Evolutionary conservation across 2,888 invertebrate species (phyloP).

Genomic region (Anodontia alba): DNA sequence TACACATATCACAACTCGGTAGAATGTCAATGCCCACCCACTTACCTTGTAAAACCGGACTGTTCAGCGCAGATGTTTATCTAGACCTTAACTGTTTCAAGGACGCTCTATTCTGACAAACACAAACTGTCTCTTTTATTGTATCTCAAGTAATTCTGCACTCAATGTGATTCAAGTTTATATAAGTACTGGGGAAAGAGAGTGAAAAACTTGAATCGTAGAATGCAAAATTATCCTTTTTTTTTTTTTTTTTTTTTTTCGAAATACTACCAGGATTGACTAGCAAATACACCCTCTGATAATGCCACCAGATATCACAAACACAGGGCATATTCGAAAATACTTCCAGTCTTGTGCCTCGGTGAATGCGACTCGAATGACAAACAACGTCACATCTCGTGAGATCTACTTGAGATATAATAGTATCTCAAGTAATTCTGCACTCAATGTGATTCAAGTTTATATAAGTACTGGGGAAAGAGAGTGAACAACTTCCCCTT

Average conservation of each 20-base stretch:
- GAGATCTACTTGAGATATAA: conserved; percentile 5
- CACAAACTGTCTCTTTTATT: no score
- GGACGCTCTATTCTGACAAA: no score
- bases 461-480: neutral
- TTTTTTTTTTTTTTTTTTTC: no score
- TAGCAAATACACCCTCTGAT: no score
- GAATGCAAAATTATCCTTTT: neutral
- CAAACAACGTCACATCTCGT: neutral
- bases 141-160: conserved; percentile 11
- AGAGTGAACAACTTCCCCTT: neutral
- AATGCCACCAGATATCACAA: no score
- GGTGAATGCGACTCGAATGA: neutral
- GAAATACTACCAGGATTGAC: no score
- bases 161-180: conserved; percentile 10
- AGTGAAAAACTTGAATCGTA: conserved; percentile 7
- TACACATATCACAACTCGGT: no score
- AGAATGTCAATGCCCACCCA: no score
- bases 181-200: conserved; percentile 2
- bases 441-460: conserved; percentile 12
- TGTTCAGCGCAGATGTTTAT: no score
- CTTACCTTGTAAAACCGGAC: no score
- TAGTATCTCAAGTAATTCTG: conserved; percentile 9
- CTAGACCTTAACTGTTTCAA: no score
- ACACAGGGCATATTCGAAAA: no score
- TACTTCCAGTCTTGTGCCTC: neutral